These are phyloP conservation scores for Emydoidea blandingii DNA, from an alignment of 2,797 vertebrate genomes.

Conservation along the genomic window DNA sequence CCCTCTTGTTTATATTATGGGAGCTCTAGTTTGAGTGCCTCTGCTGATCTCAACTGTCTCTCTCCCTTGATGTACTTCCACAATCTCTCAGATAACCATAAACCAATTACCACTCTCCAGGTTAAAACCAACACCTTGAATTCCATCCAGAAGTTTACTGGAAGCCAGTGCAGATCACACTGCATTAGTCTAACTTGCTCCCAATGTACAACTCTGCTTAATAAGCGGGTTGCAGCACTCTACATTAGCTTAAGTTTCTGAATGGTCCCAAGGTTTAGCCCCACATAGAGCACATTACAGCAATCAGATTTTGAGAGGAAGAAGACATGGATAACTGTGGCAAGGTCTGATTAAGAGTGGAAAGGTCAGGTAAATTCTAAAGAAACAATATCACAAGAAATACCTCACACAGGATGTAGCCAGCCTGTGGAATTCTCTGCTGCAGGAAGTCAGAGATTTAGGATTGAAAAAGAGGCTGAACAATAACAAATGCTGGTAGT, in stretches of 20 bases:
- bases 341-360: background rate
- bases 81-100: background rate
- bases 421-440: background rate
- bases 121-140: background rate
- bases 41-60: background rate
- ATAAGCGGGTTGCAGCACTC: background rate
- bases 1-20: background rate
- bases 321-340: background rate
- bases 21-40: background rate
- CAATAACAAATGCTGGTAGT: background rate
- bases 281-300: background rate
- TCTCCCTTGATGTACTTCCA: no score
- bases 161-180: background rate
- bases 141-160: background rate
- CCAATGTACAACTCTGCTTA: background rate
- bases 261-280: background rate
- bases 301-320: background rate
- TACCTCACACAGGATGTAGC: background rate
- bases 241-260: background rate
- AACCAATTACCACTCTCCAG: background rate
- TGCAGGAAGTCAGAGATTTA: background rate
- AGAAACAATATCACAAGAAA: background rate
- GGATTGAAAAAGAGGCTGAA: background rate
- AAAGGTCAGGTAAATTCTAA: background rate
- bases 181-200: rapidly evolving